Conservation (phyloP, 2,113 vertebrate species). For the Boleophthalmus pectinirostris region DNA sequence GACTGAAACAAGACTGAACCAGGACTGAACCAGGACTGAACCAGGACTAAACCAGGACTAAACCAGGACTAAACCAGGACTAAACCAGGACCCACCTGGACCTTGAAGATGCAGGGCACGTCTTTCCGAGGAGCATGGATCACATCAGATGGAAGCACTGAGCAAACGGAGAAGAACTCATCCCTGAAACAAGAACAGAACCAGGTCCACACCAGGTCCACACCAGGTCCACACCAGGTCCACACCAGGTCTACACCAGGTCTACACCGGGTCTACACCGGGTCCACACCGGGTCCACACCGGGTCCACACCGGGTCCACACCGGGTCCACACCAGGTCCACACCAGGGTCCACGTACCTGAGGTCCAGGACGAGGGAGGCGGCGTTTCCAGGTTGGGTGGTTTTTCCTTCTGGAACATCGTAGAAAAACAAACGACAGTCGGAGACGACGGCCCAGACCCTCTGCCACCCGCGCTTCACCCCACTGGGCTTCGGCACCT, state of each 20-base stretch:
- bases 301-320: background rate
- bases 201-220: background rate
- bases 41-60: too few species aligned
- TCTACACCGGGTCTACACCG: too few species aligned
- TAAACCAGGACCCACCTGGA: slow-evolving; percentile 55
- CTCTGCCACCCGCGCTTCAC: slow-evolving; percentile 98
- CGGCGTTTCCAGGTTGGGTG: slow-evolving; percentile 88
- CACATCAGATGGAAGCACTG: slow-evolving; percentile 92
- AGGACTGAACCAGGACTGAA: too few species aligned
- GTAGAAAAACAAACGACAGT: slow-evolving; percentile 95
- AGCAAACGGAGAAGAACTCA: slow-evolving; percentile 94
- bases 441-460: slow-evolving; percentile 92
- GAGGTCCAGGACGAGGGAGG: slow-evolving; percentile 94
- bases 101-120: slow-evolving; percentile 96
- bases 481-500: slow-evolving; percentile 96
- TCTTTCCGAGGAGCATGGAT: slow-evolving; percentile 96
- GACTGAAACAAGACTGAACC: background rate
- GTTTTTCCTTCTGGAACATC: slow-evolving; percentile 94
- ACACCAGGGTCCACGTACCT: slow-evolving; percentile 74
- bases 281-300: too few species aligned
- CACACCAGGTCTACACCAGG: too few species aligned
- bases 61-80: background rate
- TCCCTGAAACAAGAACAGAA: slow-evolving; percentile 79
- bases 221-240: background rate
- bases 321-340: background rate